Conservation (phyloP, 2,797 vertebrate species). For the Manis javanica region DNA sequence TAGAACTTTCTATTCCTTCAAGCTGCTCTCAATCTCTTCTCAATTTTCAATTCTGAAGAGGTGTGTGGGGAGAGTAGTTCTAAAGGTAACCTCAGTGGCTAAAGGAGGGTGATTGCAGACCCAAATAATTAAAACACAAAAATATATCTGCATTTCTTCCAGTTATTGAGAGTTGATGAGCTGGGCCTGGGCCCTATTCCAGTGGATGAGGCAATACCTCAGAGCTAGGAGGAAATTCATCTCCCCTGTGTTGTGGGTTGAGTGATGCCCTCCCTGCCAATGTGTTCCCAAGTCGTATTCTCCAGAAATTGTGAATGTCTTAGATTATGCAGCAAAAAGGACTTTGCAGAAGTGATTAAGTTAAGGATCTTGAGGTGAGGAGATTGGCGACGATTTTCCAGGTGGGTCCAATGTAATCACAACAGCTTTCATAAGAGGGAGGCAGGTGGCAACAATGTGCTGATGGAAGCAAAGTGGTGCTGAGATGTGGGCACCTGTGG, state of each 20-base stretch:
- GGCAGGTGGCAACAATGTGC: fast-evolving
- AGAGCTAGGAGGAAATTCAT: neutral
- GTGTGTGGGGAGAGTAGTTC: neutral
- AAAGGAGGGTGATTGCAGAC: neutral
- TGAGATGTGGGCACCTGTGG: no score
- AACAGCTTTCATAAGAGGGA: neutral
- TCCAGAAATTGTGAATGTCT: neutral
- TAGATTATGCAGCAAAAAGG: neutral
- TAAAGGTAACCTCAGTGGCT: neutral
- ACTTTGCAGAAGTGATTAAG: neutral
- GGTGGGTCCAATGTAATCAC: neutral
- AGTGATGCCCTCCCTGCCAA: neutral
- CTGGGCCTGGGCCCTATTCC: neutral
- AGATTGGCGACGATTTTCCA: neutral
- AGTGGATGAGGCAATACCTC: neutral
- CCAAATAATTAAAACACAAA: neutral
- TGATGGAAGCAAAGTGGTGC: neutral
- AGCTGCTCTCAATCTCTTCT: neutral
- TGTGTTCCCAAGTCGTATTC: neutral
- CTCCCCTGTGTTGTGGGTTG: neutral
- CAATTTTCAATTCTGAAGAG: neutral
- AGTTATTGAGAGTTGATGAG: neutral
- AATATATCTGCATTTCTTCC: neutral
- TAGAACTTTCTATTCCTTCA: neutral
- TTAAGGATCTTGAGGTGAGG: neutral